Evolutionary conservation across 2,113 vertebrate genomes (phyloP).

Genomic region (Siphamia tubifer): DNA sequence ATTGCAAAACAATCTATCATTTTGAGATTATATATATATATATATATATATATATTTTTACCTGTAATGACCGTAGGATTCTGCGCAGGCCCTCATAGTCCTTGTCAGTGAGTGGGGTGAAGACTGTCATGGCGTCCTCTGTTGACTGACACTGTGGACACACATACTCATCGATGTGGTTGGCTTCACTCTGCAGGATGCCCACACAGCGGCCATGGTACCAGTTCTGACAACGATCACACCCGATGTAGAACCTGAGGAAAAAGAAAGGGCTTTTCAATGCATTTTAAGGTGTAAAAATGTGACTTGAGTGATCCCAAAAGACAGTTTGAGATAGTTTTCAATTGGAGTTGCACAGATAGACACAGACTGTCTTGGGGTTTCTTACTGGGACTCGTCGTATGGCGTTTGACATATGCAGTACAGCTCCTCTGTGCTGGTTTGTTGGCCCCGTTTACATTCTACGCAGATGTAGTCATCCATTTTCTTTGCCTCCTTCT

Average conservation of each 20-base stretch:
- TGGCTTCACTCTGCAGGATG: conserved; percentile 97
- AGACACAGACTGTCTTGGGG: background rate
- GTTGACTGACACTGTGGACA: conserved; percentile 98
- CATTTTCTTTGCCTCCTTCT: conserved; percentile 99
- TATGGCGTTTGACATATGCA: conserved; percentile 83
- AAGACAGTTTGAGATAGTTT: background rate
- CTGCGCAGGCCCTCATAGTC: conserved; percentile 94
- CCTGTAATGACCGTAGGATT: conserved; percentile 94
- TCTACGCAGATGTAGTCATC: conserved; percentile 99
- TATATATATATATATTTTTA: too few species aligned
- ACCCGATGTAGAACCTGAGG: conserved; percentile 96
- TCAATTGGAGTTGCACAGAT: background rate
- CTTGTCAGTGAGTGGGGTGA: conserved; percentile 95
- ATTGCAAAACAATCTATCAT: too few species aligned
- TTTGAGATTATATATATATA: too few species aligned
- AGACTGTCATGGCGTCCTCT: conserved; percentile 98
- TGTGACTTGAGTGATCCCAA: too few species aligned
- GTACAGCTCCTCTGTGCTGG: conserved; percentile 90
- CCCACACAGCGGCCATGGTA: conserved; percentile 98
- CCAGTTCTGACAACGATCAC: conserved; percentile 99
- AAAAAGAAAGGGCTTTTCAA: background rate
- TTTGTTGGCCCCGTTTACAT: conserved; percentile 97
- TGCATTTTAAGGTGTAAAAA: too few species aligned
- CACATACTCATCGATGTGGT: conserved; percentile 97
- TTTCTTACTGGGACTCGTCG: conserved; percentile 80